These are phyloP conservation scores for Arnoldichthys spilopterus DNA, from an alignment of 2,797 vertebrate genomes.

Conservation along the genomic window DNA sequence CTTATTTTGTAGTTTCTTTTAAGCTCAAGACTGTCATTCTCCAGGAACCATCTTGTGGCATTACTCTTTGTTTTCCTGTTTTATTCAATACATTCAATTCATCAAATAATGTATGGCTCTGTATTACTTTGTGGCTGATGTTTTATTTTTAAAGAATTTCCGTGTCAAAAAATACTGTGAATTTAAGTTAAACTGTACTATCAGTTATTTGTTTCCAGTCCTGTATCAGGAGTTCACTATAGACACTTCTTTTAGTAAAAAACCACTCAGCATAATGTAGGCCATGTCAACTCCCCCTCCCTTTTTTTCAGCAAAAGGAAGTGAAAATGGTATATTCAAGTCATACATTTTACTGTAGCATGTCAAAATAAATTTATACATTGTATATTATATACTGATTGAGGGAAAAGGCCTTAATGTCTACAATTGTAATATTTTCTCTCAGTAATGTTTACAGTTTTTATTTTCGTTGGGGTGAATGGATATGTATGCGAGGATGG, in stretches of 20 bases:
- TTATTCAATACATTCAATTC: conserved; percentile 52
- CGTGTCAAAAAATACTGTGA: conserved; percentile 90
- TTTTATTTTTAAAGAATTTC: conserved; percentile 35
- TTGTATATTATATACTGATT: conserved; percentile 83
- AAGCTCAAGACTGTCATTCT: conserved; percentile 23
- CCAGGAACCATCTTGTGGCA: conserved; percentile 37
- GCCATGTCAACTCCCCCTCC: conserved; percentile 77
- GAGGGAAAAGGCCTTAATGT: conserved; percentile 77
- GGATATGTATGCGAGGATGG: conserved; percentile 49
- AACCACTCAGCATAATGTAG: conserved; percentile 82
- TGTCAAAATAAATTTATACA: conserved; percentile 96
- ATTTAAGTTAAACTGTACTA: conserved; percentile 98
- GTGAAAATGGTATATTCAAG: conserved; percentile 75
- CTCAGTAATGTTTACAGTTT: conserved; percentile 62
- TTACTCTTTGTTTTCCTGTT: conserved; percentile 52
- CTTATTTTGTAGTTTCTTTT: conserved; percentile 32
- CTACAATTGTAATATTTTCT: conserved; percentile 76
- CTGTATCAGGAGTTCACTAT: conserved; percentile 96
- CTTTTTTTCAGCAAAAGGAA: conserved; percentile 72
- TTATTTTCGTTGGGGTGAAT: conserved; percentile 57
- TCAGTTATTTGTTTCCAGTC: conserved; percentile 90
- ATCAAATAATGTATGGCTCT: conserved; percentile 60
- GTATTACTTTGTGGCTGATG: conserved; percentile 72
- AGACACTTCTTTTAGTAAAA: conserved; percentile 70
- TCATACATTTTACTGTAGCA: conserved; percentile 91